These are phyloP conservation scores for Pandemis corylana DNA, from an alignment of 2,888 invertebrate genomes.

Conservation along the genomic window DNA sequence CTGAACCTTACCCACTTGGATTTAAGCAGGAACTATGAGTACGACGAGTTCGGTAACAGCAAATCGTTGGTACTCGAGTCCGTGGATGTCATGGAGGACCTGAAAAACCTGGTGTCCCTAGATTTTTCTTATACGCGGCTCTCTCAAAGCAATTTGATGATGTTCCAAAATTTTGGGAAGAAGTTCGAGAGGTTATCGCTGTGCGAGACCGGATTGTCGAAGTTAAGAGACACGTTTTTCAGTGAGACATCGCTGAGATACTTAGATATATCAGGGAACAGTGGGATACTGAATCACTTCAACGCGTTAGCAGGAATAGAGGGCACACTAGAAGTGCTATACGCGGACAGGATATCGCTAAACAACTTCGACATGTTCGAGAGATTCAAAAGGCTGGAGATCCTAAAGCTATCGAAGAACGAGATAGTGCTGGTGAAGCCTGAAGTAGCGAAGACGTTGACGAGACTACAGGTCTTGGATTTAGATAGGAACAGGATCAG, in stretches of 20 bases:
- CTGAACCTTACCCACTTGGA: slow-evolving; percentile 78
- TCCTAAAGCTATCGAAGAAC: slow-evolving; percentile 80
- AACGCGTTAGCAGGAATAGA: slow-evolving; percentile 72
- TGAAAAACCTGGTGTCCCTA: slow-evolving; percentile 58
- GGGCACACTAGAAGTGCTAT: slow-evolving; percentile 70
- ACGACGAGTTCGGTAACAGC: slow-evolving; percentile 48
- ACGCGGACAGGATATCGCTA: slow-evolving; percentile 73
- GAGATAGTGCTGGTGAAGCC: slow-evolving; percentile 70
- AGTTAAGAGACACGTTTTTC: slow-evolving; percentile 68
- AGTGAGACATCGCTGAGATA: slow-evolving; percentile 68
- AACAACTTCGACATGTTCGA: slow-evolving; percentile 65
- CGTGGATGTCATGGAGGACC: slow-evolving; percentile 48
- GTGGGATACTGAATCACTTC: slow-evolving; percentile 60
- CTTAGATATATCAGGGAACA: slow-evolving; percentile 85
- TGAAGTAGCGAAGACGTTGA: slow-evolving; percentile 61
- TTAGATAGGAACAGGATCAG: slow-evolving; percentile 82
- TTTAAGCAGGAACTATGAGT: slow-evolving; percentile 73
- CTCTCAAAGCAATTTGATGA: slow-evolving; percentile 48
- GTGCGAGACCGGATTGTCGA: slow-evolving; percentile 75
- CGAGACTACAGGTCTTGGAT: slow-evolving; percentile 76
- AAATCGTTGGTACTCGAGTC: slow-evolving; percentile 51
- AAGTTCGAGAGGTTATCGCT: slow-evolving; percentile 64
- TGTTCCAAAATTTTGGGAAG: slow-evolving; percentile 53
- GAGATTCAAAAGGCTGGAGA: slow-evolving; percentile 68
- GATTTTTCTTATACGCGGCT: slow-evolving; percentile 68